Percentiles rank a stretch among this genome's conserved stretches.
These are phyloP conservation scores for Ochlodes sylvanus DNA, from an alignment of 2,888 invertebrate genomes.

Conservation along the genomic window DNA sequence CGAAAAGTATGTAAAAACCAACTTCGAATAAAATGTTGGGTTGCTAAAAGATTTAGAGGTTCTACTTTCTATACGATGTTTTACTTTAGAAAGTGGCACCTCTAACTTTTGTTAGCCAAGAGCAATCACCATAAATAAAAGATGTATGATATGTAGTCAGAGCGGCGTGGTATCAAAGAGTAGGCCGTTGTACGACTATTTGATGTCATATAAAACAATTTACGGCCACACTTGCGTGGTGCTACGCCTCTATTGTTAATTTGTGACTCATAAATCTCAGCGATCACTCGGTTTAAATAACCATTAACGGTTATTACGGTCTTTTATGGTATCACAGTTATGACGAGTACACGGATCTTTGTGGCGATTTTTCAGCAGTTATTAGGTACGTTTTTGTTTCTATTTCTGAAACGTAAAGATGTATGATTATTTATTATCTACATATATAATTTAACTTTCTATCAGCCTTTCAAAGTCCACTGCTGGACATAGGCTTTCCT, in stretches of 20 bases:
- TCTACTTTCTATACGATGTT: too few species aligned
- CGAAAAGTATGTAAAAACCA: too few species aligned
- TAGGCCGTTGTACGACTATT: constrained; percentile 52
- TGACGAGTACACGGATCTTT: constrained; percentile 11
- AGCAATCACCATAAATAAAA: constrained; percentile 5
- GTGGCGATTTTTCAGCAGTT: neutral
- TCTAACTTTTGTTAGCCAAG: neutral
- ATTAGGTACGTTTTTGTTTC: neutral
- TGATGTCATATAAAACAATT: constrained; percentile 72
- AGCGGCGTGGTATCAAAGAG: constrained; percentile 8
- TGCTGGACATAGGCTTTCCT: too few species aligned
- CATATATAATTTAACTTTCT: too few species aligned
- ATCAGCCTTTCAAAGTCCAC: too few species aligned
- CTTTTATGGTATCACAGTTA: constrained; percentile 41
- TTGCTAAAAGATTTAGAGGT: too few species aligned
- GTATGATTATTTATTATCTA: too few species aligned
- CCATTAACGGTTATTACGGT: constrained; percentile 51
- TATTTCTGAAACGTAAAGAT: too few species aligned
- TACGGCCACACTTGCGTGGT: constrained; percentile 59
- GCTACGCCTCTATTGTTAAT: constrained; percentile 65
- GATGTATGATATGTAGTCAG: neutral
- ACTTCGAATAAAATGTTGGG: too few species aligned
- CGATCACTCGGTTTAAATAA: constrained; percentile 53
- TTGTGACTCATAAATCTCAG: constrained; percentile 53
- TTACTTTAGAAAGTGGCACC: neutral